Percentiles rank a stretch among this genome's conserved stretches.
phyloP scores from a whole-genome alignment of 2,888 invertebrate species.

The Rhabditophanes sp. region DNA sequence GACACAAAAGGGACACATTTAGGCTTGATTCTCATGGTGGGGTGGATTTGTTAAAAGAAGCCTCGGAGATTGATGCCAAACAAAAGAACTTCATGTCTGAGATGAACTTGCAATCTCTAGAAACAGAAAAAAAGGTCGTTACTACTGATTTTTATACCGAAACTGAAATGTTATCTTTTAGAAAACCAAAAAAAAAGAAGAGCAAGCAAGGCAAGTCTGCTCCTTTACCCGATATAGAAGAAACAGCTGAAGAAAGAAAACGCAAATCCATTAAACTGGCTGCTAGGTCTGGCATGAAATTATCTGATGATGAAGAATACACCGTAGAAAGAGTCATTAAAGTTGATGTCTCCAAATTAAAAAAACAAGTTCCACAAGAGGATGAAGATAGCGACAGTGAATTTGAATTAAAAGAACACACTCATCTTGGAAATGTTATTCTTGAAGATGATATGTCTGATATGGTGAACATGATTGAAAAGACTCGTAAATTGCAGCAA shows the following conservation, averaged over 20 bases:
- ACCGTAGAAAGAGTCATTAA: too few relatives aligned
- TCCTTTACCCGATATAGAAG: conserved; percentile 15
- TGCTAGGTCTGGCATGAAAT: neutral
- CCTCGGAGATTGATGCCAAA: conserved; percentile 12
- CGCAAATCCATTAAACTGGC: conserved; percentile 1
- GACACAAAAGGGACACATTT: conserved; percentile 41
- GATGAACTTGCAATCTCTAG: conserved; percentile 56
- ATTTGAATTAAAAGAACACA: conserved; percentile 17
- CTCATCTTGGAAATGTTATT: conserved; percentile 26
- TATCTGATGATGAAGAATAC: too few relatives aligned
- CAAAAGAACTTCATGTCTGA: conserved; percentile 21
- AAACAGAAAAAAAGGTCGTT: conserved; percentile 48
- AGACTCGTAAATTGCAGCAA: conserved; percentile 16
- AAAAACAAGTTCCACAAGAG: conserved; percentile 8
- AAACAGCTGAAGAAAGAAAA: conserved; percentile 17
- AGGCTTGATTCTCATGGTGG: conserved; percentile 22
- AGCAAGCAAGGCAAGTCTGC: conserved; percentile 36
- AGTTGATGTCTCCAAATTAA: conserved; percentile 4
- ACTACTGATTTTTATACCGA: conserved; percentile 72
- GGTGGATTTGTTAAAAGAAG: conserved; percentile 26
- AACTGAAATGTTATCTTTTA: conserved; percentile 54
- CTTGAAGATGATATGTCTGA: conserved; percentile 42
- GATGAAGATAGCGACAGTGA: conserved; percentile 8
- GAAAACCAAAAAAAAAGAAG: conserved; percentile 38
- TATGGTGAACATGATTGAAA: conserved; percentile 25